Evolutionary conservation across 2,113 vertebrate species (phyloP).

Genomic region (Coracopsis vasa): DNA sequence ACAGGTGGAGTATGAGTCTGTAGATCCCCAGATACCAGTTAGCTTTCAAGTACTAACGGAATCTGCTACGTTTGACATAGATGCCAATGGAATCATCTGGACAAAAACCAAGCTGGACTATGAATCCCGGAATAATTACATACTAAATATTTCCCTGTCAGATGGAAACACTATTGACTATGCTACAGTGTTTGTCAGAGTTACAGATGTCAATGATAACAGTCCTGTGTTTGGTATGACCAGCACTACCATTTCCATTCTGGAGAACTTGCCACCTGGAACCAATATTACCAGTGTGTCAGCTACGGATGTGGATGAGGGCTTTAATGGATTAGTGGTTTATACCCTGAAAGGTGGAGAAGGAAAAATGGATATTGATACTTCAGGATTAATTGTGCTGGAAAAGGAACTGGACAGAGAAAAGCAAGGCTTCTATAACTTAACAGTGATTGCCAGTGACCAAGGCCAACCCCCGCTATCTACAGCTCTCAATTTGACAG

Average conservation of each 20-base stretch:
- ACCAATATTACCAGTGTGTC: not conserved
- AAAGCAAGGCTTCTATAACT: slow-evolving; percentile 45
- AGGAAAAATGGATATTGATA: slow-evolving; percentile 69
- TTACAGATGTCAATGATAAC: slow-evolving; percentile 80
- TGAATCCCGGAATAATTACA: slow-evolving; percentile 66
- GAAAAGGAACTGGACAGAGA: slow-evolving; percentile 74
- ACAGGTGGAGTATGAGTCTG: slow-evolving; percentile 66
- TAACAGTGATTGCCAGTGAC: slow-evolving; percentile 75
- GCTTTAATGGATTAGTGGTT: slow-evolving; percentile 75
- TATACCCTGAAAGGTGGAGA: slow-evolving; percentile 72
- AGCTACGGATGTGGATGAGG: slow-evolving; percentile 68
- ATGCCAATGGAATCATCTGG: slow-evolving; percentile 54
- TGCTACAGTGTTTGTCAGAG: slow-evolving; percentile 62
- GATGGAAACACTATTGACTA: slow-evolving; percentile 59
- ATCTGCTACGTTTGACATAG: slow-evolving; percentile 61
- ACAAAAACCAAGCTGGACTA: slow-evolving; percentile 71
- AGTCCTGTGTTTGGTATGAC: slow-evolving; percentile 60
- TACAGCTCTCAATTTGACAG: slow-evolving; percentile 29
- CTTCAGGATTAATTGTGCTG: slow-evolving; percentile 66
- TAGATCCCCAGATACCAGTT: not conserved
- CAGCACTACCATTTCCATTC: not conserved
- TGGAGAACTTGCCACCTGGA: slow-evolving; percentile 29
- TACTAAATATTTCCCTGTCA: slow-evolving; percentile 69
- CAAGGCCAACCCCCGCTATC: slow-evolving; percentile 70
- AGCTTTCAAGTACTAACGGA: slow-evolving; percentile 54